Conservation (phyloP, 1,140 invertebrate species). For the Bombus waltoni region DNA sequence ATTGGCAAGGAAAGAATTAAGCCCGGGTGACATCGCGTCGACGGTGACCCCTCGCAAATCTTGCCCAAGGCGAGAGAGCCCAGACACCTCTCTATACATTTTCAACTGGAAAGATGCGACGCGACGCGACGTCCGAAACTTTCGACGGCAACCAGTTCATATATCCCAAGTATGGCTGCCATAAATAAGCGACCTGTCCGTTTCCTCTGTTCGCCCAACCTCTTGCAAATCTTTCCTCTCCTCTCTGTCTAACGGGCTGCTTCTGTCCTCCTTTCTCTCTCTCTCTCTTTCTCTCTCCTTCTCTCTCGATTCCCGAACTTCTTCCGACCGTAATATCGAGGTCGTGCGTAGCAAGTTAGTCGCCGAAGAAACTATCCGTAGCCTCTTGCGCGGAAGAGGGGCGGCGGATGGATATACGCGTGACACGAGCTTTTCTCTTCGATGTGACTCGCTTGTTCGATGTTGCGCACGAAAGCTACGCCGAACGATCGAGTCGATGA, state of each 20-base stretch:
- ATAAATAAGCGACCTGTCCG: slow-evolving; percentile 82
- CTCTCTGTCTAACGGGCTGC: not conserved
- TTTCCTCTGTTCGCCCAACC: slow-evolving; percentile 78
- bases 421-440: not conserved
- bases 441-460: not conserved
- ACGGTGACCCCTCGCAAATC: slow-evolving; percentile 76
- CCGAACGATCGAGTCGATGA: not conserved
- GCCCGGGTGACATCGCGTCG: slow-evolving; percentile 73
- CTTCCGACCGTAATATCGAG: slow-evolving; percentile 72
- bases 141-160: slow-evolving; percentile 83
- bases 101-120: slow-evolving; percentile 80
- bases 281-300: slow-evolving; percentile 7
- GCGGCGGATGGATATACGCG: too few relatives aligned
- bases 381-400: not conserved
- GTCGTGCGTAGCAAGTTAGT: not conserved
- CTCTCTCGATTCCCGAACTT: slow-evolving; percentile 67
- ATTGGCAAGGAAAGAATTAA: slow-evolving; percentile 70
- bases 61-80: slow-evolving; percentile 68
- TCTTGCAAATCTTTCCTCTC: slow-evolving; percentile 62
- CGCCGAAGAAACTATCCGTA: slow-evolving; percentile 35
- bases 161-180: slow-evolving; percentile 82
- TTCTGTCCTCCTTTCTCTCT: slow-evolving; percentile 17
- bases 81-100: slow-evolving; percentile 79
- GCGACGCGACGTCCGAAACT: slow-evolving; percentile 80
- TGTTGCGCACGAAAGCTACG: not conserved